A percentile compares a stretch with the other conserved stretches of the same genome.
Conservation (phyloP, 2,113 vertebrate genomes). For the Tamias sibiricus region DNA sequence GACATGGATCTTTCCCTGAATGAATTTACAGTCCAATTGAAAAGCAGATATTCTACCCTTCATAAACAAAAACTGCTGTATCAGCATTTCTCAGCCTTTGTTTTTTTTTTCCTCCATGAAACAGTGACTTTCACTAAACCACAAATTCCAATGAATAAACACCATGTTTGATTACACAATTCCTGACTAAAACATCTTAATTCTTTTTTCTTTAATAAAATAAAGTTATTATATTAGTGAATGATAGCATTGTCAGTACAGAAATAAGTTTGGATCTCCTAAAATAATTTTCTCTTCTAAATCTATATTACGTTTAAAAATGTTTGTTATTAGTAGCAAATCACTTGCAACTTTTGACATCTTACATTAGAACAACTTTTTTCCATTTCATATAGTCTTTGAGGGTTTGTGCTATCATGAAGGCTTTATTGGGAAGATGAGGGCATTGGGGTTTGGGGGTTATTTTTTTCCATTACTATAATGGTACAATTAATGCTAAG, state of each 20-base stretch:
- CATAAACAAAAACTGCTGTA: neutral
- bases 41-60: slow-evolving; percentile 14
- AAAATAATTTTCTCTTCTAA: neutral
- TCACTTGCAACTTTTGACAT: slow-evolving; percentile 1
- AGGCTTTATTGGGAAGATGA: neutral
- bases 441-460: fast-evolving
- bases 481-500: neutral
- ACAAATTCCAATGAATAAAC: neutral
- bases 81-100: neutral
- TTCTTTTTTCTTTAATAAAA: neutral
- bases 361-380: neutral
- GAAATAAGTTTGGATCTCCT: neutral
- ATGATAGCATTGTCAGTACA: neutral
- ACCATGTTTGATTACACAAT: neutral
- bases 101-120: neutral
- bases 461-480: neutral
- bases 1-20: neutral
- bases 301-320: neutral
- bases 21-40: slow-evolving; percentile 44
- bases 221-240: neutral
- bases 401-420: neutral
- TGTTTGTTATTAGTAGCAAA: neutral
- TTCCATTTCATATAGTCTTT: neutral
- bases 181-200: neutral
- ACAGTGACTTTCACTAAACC: neutral